Evolutionary conservation across 2,797 vertebrate genomes (phyloP), one percentile per base, ranked within the genome.

Genomic region (Threskiornis aethiopicus): DNA sequence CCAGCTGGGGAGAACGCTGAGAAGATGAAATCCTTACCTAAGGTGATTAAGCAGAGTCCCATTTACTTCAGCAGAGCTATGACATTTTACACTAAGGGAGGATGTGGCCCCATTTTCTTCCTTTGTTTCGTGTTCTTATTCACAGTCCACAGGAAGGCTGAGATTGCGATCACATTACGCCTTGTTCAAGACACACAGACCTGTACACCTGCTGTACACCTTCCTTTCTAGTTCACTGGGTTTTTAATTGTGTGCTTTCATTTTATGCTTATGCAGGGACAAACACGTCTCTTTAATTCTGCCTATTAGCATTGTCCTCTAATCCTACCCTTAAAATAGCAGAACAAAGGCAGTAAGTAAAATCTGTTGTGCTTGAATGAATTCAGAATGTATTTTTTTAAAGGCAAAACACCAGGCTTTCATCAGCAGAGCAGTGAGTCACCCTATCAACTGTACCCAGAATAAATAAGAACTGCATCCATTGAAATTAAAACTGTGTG

Each of bases 391-490:
- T 19, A 51, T 92, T 87, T 97, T 91, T 94, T 90, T 91, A 84
- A 95, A 97, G 92, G 85, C 26, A 49, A 78, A 93, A 33, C 37
- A 89, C 52, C 57, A 86, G 41, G 62, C 51, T 97, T 97, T 93
- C 96, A 86, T 97, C 96, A 98, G 47, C 70, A 92, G 84, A 93
- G 83, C 73, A 67, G 81, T 97, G 97, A 98, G 84, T 97, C 96
- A 98, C n/a, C 78, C 84, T 96, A 87, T 97, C 96, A 90, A 64
- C 92, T 95, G 79, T 88, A 95, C 73, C 84, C 94, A 95, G 92
- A 96, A 97, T 93, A 98, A 97, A 96, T 91, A 95, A 92, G 88
- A 97, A 87, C 91, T 81, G 55, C 86, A 92, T 96, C 95, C 92
- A 76, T 59, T 97, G 95, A 97, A 97, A 97, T 4, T 82, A 80